phyloP scores from a whole-genome alignment of 2,888 invertebrate species.

The Hofmannophila pseudospretella region DNA sequence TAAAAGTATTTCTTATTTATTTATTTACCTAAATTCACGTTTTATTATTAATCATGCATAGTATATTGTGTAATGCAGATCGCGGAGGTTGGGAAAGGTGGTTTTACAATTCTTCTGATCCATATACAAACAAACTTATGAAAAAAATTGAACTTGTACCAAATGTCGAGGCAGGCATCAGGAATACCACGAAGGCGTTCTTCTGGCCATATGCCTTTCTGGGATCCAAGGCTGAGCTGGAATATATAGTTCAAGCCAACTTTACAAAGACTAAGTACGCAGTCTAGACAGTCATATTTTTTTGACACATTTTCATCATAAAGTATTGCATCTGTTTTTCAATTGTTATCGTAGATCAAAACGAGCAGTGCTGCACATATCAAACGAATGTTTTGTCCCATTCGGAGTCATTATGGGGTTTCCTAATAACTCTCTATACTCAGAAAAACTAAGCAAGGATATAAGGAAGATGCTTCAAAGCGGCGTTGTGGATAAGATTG shows the following conservation, averaged over 20 bases:
- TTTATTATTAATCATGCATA: background rate
- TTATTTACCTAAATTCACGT: background rate
- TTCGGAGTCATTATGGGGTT: slow-evolving; percentile 83
- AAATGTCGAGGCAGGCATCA: slow-evolving; percentile 81
- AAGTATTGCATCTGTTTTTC: no score
- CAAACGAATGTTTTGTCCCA: slow-evolving; percentile 85
- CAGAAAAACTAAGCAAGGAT: slow-evolving; percentile 78
- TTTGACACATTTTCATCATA: no score
- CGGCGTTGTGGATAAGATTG: slow-evolving; percentile 82
- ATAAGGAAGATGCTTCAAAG: slow-evolving; percentile 80
- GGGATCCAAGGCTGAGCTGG: slow-evolving; percentile 83
- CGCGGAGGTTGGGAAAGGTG: slow-evolving; percentile 86
- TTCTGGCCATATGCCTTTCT: slow-evolving; percentile 89
- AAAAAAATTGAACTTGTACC: slow-evolving; percentile 83
- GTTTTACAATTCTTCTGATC: slow-evolving; percentile 84
- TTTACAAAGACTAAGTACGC: slow-evolving; percentile 77
- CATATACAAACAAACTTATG: slow-evolving; percentile 77
- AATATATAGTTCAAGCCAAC: slow-evolving; percentile 85
- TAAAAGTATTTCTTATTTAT: background rate
- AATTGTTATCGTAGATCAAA: slow-evolving; percentile 71
- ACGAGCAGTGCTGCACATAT: slow-evolving; percentile 83
- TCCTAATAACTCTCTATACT: slow-evolving; percentile 81
- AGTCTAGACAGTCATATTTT: no score
- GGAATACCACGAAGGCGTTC: slow-evolving; percentile 85
- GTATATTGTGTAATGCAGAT: slow-evolving; percentile 67